Percentiles rank a stretch among this genome's conserved stretches.
These are phyloP conservation scores for Buteo buteo DNA, from an alignment of 2,113 vertebrate species.

Conservation along the genomic window DNA sequence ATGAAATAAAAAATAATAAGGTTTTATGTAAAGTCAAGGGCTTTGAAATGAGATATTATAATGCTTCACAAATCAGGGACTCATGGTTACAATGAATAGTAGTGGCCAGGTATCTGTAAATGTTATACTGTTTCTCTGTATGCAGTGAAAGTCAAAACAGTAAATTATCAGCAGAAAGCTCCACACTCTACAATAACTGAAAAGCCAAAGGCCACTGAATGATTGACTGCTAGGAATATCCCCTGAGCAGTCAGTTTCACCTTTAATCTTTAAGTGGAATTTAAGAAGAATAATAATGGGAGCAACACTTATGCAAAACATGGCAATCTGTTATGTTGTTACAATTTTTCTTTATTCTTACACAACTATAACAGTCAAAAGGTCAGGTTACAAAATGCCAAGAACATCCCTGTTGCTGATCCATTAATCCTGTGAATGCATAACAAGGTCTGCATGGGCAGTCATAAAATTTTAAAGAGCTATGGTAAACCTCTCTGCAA, in stretches of 20 bases:
- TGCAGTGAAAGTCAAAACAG: not conserved
- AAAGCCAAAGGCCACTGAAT: not conserved
- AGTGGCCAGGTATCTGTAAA: not conserved
- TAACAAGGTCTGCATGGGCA: not conserved
- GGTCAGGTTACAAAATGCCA: constrained; percentile 29
- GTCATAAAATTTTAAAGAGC: constrained; percentile 59
- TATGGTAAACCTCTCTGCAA: constrained; percentile 6
- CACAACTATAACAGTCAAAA: constrained; percentile 25
- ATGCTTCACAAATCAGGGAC: not conserved
- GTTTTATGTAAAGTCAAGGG: not conserved
- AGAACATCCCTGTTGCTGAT: not conserved
- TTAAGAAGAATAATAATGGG: constrained; percentile 48
- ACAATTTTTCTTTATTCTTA: constrained; percentile 34
- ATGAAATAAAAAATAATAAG: not conserved
- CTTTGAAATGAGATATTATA: not conserved
- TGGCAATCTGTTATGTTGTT: not conserved
- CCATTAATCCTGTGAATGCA: not conserved
- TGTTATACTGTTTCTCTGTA: not conserved
- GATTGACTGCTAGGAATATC: constrained; percentile 11
- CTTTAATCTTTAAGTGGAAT: constrained; percentile 37
- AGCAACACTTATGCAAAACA: not conserved
- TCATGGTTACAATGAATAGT: not conserved
- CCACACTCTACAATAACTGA: not conserved
- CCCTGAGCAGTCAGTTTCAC: not conserved
- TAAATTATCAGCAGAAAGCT: not conserved